Percentiles rank a stretch among this genome's conserved stretches.
phyloP scores from a whole-genome alignment of 2,113 vertebrate genomes.

The Chitala chitala region DNA sequence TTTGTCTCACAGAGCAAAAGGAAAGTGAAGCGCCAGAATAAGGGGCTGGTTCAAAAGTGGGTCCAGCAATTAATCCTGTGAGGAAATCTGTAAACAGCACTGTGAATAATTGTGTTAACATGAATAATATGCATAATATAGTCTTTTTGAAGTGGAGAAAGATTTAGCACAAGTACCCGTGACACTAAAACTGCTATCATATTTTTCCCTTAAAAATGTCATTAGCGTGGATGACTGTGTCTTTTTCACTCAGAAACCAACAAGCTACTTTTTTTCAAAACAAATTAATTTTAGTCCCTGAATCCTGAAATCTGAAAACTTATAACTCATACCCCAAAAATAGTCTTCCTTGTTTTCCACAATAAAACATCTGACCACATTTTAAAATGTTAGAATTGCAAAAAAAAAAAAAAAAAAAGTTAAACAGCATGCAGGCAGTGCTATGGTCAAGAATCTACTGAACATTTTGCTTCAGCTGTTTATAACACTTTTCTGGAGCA shows the following conservation, averaged over 20 bases:
- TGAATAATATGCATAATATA: neutral
- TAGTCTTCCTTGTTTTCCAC: no score
- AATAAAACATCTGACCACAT: no score
- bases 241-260: neutral
- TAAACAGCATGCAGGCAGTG: no score
- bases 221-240: neutral
- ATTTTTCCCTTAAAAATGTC: neutral
- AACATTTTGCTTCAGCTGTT: no score
- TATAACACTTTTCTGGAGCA: neutral
- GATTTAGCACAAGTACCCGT: neutral
- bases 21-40: neutral
- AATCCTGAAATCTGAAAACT: no score
- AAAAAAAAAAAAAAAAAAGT: no score
- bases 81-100: neutral
- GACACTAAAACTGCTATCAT: neutral
- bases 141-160: neutral
- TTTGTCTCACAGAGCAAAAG: neutral
- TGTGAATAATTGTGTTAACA: neutral
- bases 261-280: no score
- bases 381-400: no score
- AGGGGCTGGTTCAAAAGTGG: neutral
- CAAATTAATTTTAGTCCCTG: no score
- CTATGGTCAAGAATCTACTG: no score
- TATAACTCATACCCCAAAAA: no score
- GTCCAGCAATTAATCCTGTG: neutral